A percentile compares a stretch with the other conserved stretches of the same genome.
phyloP scores from a whole-genome alignment of 2,888 invertebrate species.

The Sialis lutaria region DNA sequence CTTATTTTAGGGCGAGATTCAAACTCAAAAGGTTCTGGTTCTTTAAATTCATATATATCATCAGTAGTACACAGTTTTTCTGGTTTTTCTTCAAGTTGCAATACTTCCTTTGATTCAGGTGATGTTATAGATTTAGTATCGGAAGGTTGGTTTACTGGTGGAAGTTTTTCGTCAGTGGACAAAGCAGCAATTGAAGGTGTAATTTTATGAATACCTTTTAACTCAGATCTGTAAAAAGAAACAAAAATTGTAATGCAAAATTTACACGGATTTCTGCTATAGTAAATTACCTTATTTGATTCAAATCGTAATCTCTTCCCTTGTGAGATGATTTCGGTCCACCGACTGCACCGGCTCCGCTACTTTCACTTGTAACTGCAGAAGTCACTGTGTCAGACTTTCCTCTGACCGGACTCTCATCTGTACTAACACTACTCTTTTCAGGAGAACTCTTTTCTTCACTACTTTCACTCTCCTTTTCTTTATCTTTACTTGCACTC shows the following conservation, averaged over 20 bases:
- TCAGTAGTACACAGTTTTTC: slow-evolving; percentile 19
- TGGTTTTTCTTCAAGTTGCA: slow-evolving; percentile 8
- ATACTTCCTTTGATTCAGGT: slow-evolving; percentile 4
- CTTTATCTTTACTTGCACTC: slow-evolving; percentile 17
- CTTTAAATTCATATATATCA: slow-evolving; percentile 78
- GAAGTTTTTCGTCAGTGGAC: slow-evolving; percentile 15
- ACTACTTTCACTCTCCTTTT: slow-evolving; percentile 12
- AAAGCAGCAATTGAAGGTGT: slow-evolving; percentile 16
- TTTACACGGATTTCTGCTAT: too few species aligned
- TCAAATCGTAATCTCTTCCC: slow-evolving; percentile 65
- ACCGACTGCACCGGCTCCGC: slow-evolving; percentile 21
- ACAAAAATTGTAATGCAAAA: too few species aligned
- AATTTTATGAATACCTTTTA: slow-evolving; percentile 56
- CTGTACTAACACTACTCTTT: slow-evolving; percentile 16
- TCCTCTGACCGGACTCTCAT: slow-evolving; percentile 23
- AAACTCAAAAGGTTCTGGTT: slow-evolving; percentile 75
- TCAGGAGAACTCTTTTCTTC: slow-evolving; percentile 20
- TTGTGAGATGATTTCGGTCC: slow-evolving; percentile 29
- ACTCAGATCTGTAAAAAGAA: slow-evolving; percentile 37
- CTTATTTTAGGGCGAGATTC: slow-evolving; percentile 37
- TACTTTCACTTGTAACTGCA: slow-evolving; percentile 18
- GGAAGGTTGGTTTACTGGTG: slow-evolving; percentile 5
- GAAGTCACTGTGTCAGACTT: slow-evolving; percentile 18
- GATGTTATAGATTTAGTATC: slow-evolving; percentile 6
- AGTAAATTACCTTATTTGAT: slow-evolving; percentile 38